Evolutionary conservation across 64 coral and sea anemone species (phyloP), one percentile per base, ranked within the genome.

Genomic region (Stichodactyla helianthus): DNA sequence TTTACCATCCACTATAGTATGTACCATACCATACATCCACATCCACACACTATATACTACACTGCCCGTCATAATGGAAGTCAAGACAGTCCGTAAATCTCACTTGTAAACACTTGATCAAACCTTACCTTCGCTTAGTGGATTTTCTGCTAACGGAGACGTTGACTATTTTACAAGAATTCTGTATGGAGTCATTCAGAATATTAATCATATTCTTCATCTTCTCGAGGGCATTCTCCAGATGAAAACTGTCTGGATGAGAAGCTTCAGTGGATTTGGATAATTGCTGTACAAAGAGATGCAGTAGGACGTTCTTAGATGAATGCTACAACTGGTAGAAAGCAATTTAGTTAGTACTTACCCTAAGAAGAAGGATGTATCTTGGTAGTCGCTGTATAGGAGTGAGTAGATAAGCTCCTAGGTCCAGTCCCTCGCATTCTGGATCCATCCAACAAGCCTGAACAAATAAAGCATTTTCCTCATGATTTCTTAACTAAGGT

Each of bases 311-410:
- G 35, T 44, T 44, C 35, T 44, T 44, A 44, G 63, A 22, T 68
- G n/a, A 63, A 63, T 15, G 63, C 7, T 22, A 7, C 7, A 9
- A 5, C 7, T 52, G 79, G 77, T 52, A n/a, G 50, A 54, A 50
- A 81, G 8, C 59, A 8, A 60, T 51, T 10, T 35, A 82, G 53
- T 13, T 54, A 55, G 2, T 10, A 77, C 89, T 90, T 90, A 99
- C 97, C 83, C 97, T 89, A 15, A 99, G 86, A 22, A 99, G 64
- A 54, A 99, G 90, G 27, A 99, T 93, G 35, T 99, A 99, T 88
- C 97, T 82, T n/a, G 97, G 97, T 10, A 95, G 60, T 71, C 97
- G 86, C 89, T 99, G 97, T 61, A 99, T 99, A 51, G 97, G 93
- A 62, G 97, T 95, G 5, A 99, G 91, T 0, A 99, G 83, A 83